Evolutionary conservation across 2,113 vertebrate species (phyloP).

Genomic region (Odontesthes bonariensis): DNA sequence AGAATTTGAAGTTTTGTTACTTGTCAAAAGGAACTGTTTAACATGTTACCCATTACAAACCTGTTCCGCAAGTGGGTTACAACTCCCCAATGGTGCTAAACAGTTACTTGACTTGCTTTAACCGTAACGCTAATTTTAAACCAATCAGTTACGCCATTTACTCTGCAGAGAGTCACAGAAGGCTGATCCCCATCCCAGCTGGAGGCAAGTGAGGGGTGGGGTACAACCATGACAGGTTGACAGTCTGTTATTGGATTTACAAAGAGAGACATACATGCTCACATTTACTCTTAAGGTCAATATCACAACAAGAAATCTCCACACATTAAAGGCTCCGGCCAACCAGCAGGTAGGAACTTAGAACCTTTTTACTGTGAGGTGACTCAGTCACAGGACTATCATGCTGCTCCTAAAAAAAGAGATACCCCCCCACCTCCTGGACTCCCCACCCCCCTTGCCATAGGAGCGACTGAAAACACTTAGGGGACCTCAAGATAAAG

Average conservation of each 20-base stretch:
- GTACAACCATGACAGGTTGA: background rate
- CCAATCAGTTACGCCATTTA: background rate
- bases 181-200: background rate
- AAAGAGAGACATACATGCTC: background rate
- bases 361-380: background rate
- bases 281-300: background rate
- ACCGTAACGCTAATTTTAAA: background rate
- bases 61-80: background rate
- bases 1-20: too few species aligned
- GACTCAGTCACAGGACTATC: background rate
- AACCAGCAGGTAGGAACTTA: background rate
- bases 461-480: conserved; percentile 22
- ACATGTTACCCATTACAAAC: too few species aligned
- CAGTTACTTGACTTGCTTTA: background rate
- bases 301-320: background rate
- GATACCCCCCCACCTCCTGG: background rate
- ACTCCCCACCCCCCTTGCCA: background rate
- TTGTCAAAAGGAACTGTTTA: too few species aligned
- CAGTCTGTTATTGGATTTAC: background rate
- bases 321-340: background rate
- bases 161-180: background rate
- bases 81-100: background rate
- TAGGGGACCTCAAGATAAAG: conserved; percentile 47
- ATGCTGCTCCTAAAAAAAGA: background rate
- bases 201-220: too few species aligned